Conservation (phyloP, 2,113 vertebrate genomes). For the Tachysurus fulvidraco region DNA sequence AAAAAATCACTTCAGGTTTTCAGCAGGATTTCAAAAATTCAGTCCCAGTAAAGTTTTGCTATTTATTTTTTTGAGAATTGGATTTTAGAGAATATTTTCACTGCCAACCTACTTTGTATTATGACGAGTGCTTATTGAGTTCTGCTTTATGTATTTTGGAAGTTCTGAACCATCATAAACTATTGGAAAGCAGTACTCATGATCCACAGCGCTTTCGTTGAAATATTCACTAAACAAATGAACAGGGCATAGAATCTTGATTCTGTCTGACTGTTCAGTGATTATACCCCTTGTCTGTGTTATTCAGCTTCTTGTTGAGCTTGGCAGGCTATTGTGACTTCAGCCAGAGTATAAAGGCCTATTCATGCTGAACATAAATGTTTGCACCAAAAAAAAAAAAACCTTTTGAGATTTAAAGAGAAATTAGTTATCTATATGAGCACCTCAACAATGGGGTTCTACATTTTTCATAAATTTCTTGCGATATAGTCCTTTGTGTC, state of each 20-base stretch:
- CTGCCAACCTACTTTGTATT: conserved; percentile 9
- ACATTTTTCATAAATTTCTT: neutral
- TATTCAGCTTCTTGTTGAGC: conserved; percentile 51
- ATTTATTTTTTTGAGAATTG: neutral
- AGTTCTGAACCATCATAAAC: conserved; percentile 31
- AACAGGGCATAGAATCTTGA: conserved; percentile 48
- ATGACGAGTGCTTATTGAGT: conserved; percentile 1
- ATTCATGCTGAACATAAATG: neutral
- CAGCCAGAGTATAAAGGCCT: conserved; percentile 21
- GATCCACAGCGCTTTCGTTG: conserved; percentile 63
- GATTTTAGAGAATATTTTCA: conserved; percentile 3
- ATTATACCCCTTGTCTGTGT: conserved; percentile 28
- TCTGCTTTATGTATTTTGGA: neutral
- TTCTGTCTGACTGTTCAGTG: conserved; percentile 40
- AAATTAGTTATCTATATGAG: neutral
- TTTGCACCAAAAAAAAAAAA: neutral
- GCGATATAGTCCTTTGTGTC: neutral
- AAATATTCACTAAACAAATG: conserved; percentile 60
- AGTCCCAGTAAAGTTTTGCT: neutral
- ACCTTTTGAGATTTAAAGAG: neutral
- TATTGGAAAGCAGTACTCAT: conserved; percentile 60
- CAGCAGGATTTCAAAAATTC: neutral
- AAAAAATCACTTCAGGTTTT: conserved; percentile 11
- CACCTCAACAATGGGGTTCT: neutral
- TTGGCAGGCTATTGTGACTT: conserved; percentile 42